A percentile compares a stretch with the other conserved stretches of the same genome.
These are phyloP conservation scores for Apodemus speciosus DNA, from an alignment of 2,113 vertebrate genomes.

Conservation along the genomic window DNA sequence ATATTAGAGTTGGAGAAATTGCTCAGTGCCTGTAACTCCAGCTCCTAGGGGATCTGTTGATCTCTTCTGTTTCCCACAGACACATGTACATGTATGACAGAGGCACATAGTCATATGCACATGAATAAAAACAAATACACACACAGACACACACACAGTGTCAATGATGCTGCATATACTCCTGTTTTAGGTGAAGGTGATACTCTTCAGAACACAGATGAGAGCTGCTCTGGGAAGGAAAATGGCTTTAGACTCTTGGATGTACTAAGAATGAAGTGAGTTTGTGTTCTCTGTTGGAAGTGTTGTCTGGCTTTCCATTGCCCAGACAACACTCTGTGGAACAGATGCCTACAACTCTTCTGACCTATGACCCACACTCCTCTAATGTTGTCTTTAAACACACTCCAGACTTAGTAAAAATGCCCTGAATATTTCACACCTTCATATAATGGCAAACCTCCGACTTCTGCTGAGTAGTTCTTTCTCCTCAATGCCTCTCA, in stretches of 20 bases:
- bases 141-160: not conserved
- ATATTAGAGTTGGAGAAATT: not conserved
- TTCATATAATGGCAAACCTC: not conserved
- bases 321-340: not conserved
- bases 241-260: not conserved
- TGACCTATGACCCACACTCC: not conserved
- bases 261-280: not conserved
- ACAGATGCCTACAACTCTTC: not conserved
- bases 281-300: conserved; percentile 5
- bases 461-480: not conserved
- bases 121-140: not conserved
- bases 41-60: not conserved
- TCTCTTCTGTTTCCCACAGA: not conserved
- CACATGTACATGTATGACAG: not conserved
- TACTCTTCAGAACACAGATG: not conserved
- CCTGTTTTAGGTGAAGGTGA: not conserved
- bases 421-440: not conserved
- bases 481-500: not conserved
- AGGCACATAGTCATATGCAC: not conserved
- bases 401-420: not conserved
- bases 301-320: not conserved
- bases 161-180: not conserved
- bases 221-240: not conserved
- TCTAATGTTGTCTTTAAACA: not conserved
- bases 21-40: not conserved